Evolutionary conservation across 2,797 vertebrate species (phyloP), one percentile per base, ranked within the genome.

Genomic region (Rhinatrema bivittatum): DNA sequence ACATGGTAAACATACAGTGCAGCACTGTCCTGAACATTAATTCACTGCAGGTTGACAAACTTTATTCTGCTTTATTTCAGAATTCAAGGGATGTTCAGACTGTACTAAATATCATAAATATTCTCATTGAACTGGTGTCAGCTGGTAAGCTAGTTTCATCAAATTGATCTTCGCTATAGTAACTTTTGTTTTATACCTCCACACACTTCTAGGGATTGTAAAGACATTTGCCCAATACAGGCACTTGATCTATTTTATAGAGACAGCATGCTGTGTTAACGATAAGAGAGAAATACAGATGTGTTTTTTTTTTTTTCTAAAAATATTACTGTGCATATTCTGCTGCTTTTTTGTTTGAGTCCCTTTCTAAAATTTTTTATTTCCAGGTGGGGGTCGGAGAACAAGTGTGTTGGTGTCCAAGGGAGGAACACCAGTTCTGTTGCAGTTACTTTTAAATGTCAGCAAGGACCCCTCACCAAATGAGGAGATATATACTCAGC

Each of bases 401-500:
- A 81, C 90, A 3, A 82, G 73, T 7, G 68, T 89, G 32, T 86
- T 98, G 56, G 88, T 98, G 20, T 77, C 87, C 39, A 98, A 92
- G 79, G 96, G 96, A 68, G 93, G 94, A 42, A 90, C 93, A n/a
- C 88, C 88, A 26, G 75, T 94, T 53, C 75, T 98, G 38, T 62
- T 99, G 45, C 93, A 97, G 50, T 72, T 95, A 55, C 75, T 98
- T 33, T 66, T 89, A 50, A 83, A 64, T 44, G 82, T 82, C 51
- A 91, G 84, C 67, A 94, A 86, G 80, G 93, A 96, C 9, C 44
- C 69, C n/a, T 74, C 86, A 10, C 79, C 80, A 32, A 90, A 87
- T 46, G 94, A 97, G 50, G 93, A 97, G 18, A 75, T 98, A 47
- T 91, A 97, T 92, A 68, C 94, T 36, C 91, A 93, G 48, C 78